phyloP scores from a whole-genome alignment of 2,797 vertebrate species.

The Etheostoma perlongum region DNA sequence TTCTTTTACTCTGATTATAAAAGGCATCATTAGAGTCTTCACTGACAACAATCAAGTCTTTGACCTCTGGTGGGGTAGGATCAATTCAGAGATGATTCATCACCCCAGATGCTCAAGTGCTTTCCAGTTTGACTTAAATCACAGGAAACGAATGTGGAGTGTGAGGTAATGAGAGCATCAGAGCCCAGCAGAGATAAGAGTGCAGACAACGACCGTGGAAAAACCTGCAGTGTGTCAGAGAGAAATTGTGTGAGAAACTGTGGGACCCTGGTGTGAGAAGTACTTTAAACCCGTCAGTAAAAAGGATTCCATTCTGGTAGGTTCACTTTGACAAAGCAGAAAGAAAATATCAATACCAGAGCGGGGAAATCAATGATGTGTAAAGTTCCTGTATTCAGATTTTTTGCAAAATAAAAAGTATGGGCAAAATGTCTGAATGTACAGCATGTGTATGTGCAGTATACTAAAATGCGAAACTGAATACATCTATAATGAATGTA shows the following conservation, averaged over 20 bases:
- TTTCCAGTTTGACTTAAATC: slow-evolving; percentile 21
- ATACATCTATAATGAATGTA: not conserved
- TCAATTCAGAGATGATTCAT: slow-evolving; percentile 6
- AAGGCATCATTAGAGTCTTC: not conserved
- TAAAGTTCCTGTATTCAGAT: not conserved
- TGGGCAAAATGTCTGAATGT: not conserved
- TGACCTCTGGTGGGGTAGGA: slow-evolving; percentile 24
- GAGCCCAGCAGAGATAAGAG: slow-evolving; percentile 47
- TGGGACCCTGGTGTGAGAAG: not conserved
- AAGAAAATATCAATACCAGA: not conserved
- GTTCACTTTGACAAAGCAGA: not conserved
- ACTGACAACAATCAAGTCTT: slow-evolving; percentile 6
- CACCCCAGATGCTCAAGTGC: slow-evolving; percentile 28
- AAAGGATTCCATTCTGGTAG: not conserved
- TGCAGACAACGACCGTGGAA: slow-evolving; percentile 1
- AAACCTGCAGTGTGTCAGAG: slow-evolving; percentile 36
- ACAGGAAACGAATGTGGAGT: slow-evolving; percentile 24
- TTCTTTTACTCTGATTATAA: not conserved
- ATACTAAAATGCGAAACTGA: not conserved
- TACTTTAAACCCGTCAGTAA: not conserved
- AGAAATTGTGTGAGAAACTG: not conserved
- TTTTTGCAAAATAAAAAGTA: not conserved
- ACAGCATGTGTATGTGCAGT: not conserved
- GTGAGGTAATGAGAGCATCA: slow-evolving; percentile 54
- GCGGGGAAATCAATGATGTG: not conserved